Evolutionary conservation across 2,113 vertebrate genomes (phyloP).

Genomic region (Chitala chitala): DNA sequence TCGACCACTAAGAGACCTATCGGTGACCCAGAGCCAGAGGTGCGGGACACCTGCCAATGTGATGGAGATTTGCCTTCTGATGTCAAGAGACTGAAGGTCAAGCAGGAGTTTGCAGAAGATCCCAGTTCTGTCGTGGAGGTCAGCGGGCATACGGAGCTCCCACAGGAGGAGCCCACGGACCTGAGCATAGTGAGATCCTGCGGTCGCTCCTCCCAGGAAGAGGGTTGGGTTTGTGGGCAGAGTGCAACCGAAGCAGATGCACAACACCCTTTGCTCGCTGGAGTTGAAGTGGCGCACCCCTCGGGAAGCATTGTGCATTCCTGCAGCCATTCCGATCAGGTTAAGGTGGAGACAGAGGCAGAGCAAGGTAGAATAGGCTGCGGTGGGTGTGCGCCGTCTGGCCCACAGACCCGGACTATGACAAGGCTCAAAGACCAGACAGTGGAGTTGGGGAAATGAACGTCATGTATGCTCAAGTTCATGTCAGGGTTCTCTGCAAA

Average conservation of each 20-base stretch:
- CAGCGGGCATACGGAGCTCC: neutral
- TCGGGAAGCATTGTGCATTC: neutral
- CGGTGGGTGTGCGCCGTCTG: neutral
- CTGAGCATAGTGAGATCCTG: neutral
- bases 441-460: neutral
- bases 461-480: neutral
- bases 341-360: neutral
- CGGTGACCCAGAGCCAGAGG: neutral
- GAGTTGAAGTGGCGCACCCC: neutral
- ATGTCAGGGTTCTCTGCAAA: neutral
- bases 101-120: neutral
- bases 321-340: neutral
- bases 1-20: slow-evolving; percentile 5
- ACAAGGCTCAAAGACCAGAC: neutral
- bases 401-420: neutral
- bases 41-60: neutral
- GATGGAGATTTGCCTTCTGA: neutral
- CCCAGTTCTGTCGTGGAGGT: neutral
- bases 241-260: neutral
- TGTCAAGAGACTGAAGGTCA: neutral
- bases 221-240: neutral
- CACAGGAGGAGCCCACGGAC: slow-evolving; percentile 13
- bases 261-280: neutral
- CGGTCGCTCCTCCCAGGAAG: neutral
- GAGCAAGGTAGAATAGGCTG: neutral